Conservation (phyloP, 2,797 vertebrate genomes). For the Melanotaenia maccullochi region DNA sequence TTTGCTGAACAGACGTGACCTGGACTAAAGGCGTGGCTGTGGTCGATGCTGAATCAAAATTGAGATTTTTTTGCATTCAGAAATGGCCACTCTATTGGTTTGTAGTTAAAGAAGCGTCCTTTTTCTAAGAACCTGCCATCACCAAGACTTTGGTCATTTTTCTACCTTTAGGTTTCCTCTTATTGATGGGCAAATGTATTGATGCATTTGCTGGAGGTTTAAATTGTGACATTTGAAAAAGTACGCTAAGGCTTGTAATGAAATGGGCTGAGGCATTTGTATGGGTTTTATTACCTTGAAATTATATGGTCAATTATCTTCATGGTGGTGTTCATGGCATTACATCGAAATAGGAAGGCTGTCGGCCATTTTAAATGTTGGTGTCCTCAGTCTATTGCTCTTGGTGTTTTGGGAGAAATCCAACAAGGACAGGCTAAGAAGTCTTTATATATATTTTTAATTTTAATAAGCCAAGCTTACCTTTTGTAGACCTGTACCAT, state of each 20-base stretch:
- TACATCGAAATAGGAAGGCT: conserved; percentile 63
- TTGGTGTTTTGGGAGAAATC: conserved; percentile 76
- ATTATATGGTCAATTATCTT: conserved; percentile 61
- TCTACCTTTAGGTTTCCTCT: conserved; percentile 34
- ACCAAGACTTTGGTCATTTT: conserved; percentile 38
- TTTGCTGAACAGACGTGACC: conserved; percentile 71
- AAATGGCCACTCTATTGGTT: conserved; percentile 47
- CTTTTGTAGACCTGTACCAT: conserved; percentile 97
- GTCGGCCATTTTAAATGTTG: conserved; percentile 70
- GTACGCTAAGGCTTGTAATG: conserved; percentile 61
- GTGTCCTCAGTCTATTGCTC: conserved; percentile 75
- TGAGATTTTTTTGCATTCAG: conserved; percentile 54
- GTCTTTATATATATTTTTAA: conserved; percentile 45
- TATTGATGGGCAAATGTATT: conserved; percentile 60
- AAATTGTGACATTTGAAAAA: conserved; percentile 58
- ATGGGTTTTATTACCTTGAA: conserved; percentile 60
- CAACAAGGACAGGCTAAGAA: conserved; percentile 84
- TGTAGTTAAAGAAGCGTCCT: conserved; percentile 44
- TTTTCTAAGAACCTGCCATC: conserved; percentile 35
- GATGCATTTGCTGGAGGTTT: conserved; percentile 63
- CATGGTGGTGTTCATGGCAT: conserved; percentile 68
- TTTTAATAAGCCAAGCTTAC: conserved; percentile 68
- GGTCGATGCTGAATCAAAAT: conserved; percentile 68
- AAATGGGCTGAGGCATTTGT: conserved; percentile 61
- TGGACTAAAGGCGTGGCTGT: conserved; percentile 59